Evolutionary conservation across 2,797 vertebrate genomes (phyloP).

Genomic region (Phrynocephalus guinanensis): DNA sequence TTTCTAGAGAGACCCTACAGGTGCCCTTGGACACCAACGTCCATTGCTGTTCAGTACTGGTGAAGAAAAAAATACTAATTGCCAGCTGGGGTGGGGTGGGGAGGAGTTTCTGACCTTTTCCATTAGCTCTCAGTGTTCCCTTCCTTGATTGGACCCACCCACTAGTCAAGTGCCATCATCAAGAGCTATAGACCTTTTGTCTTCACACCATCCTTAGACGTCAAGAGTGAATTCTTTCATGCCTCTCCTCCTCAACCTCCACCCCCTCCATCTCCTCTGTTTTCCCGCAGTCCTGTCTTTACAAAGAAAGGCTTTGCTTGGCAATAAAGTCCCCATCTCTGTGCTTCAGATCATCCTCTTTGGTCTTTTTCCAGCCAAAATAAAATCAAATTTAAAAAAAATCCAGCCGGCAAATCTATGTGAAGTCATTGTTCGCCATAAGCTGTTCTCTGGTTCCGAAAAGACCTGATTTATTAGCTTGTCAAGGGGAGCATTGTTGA

Average conservation of each 20-base stretch:
- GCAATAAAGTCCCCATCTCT: slow-evolving; percentile 77
- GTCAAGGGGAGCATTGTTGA: slow-evolving; percentile 97
- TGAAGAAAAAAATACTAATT: too few relatives aligned
- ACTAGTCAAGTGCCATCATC: neutral
- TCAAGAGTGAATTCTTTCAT: slow-evolving; percentile 80
- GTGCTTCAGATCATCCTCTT: slow-evolving; percentile 76
- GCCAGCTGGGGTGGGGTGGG: too few relatives aligned
- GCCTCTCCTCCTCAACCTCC: slow-evolving; percentile 75
- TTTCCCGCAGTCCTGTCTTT: slow-evolving; percentile 65
- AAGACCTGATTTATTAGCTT: slow-evolving; percentile 99
- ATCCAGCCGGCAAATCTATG: slow-evolving; percentile 76
- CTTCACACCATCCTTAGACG: slow-evolving; percentile 46
- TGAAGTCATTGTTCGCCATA: slow-evolving; percentile 84
- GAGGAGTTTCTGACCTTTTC: too few relatives aligned
- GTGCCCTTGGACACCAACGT: too few relatives aligned
- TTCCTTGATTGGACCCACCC: neutral
- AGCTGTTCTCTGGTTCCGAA: slow-evolving; percentile 86
- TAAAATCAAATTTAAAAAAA: too few relatives aligned
- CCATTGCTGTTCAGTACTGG: too few relatives aligned
- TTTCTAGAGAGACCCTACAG: too few relatives aligned
- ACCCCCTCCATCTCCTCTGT: neutral
- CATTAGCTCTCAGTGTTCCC: neutral
- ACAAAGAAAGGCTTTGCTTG: slow-evolving; percentile 83
- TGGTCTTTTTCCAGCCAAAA: slow-evolving; percentile 70
- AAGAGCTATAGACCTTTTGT: too few relatives aligned